Percentiles rank a stretch among this genome's conserved stretches.
Conservation (phyloP, 2,113 vertebrate species). For the Tenrec ecaudatus region DNA sequence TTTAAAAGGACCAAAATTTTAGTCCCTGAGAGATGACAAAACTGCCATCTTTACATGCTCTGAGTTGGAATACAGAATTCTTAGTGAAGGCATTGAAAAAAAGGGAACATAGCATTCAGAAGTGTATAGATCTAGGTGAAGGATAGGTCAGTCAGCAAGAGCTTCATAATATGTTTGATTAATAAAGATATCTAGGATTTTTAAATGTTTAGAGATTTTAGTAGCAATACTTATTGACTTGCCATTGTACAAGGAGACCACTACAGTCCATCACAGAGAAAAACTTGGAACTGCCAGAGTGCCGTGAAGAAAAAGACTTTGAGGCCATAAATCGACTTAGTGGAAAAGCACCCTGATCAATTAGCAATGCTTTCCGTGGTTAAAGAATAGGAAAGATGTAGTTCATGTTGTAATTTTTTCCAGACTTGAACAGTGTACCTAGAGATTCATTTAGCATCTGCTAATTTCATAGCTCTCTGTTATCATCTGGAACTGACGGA, state of each 20-base stretch:
- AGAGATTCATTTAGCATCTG: not conserved
- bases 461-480: not conserved
- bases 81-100: no score
- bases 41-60: no score
- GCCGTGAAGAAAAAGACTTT: not conserved
- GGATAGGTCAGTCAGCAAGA: no score
- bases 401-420: not conserved
- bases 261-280: slow-evolving; percentile 25
- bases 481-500: not conserved
- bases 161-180: no score
- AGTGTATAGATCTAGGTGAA: no score
- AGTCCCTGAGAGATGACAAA: no score
- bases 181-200: no score
- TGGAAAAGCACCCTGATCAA: not conserved
- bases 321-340: not conserved
- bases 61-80: no score
- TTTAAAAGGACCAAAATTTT: no score
- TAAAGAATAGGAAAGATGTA: not conserved
- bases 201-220: no score
- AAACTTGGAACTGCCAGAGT: not conserved
- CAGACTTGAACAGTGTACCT: not conserved
- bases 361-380: not conserved
- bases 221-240: no score
- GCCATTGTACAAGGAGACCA: not conserved
- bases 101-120: no score